Evolutionary conservation across 92 coral and sea anemone species (phyloP).

Genomic region (Pocillopora grandis): DNA sequence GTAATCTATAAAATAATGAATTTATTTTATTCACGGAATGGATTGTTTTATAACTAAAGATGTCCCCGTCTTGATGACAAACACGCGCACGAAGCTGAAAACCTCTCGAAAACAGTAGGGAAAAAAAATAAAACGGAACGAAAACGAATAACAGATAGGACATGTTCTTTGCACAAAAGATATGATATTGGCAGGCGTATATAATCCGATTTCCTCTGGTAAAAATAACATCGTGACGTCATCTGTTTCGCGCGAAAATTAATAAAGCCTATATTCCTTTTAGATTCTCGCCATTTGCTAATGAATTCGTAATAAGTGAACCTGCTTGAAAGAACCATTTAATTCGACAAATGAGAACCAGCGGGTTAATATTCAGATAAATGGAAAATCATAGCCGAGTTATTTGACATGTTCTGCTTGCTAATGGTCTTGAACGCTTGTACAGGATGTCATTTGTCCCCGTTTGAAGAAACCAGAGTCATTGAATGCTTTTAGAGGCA

Average conservation of each 20-base stretch:
- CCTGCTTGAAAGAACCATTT: conserved; percentile 29
- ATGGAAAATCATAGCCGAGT: conserved; percentile 4
- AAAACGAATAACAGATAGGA: neutral
- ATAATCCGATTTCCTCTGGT: conserved; percentile 16
- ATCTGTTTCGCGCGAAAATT: conserved; percentile 21
- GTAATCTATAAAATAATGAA: conserved; percentile 58
- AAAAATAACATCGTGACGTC: conserved; percentile 32
- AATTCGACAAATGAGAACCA: conserved; percentile 41
- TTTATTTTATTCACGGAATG: conserved; percentile 33
- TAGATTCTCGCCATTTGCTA: conserved; percentile 22
- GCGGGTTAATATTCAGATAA: conserved; percentile 24
- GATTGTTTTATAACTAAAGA: neutral
- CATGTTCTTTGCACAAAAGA: neutral
- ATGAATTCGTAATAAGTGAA: conserved; percentile 41
- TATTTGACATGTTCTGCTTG: neutral
- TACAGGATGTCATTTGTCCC: neutral
- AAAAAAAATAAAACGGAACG: too few relatives aligned
- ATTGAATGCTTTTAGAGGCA: neutral
- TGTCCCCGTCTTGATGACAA: neutral
- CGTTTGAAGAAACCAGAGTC: neutral
- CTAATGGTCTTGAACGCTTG: neutral
- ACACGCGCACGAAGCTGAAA: neutral
- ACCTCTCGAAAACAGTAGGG: neutral
- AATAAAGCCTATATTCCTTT: conserved; percentile 4
- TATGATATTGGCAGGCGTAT: conserved; percentile 5